A percentile compares a stretch with the other conserved stretches of the same genome.
Conservation (phyloP, 2,888 invertebrate species). For the Melipona bicolor region DNA sequence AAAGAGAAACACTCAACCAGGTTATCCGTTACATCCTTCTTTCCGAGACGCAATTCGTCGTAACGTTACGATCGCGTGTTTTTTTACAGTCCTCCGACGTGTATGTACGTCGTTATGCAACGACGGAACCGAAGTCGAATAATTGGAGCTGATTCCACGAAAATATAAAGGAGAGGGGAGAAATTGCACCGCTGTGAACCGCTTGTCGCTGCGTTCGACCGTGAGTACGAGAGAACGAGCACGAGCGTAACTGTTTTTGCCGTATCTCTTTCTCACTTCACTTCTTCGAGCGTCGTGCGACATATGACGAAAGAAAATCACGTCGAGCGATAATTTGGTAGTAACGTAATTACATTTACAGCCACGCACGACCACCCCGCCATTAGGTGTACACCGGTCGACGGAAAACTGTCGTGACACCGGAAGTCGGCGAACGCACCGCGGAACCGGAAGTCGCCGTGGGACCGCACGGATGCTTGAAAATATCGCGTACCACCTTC, state of each 20-base stretch:
- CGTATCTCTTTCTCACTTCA: neutral
- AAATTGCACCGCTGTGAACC: slow-evolving; percentile 3
- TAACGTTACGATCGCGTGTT: slow-evolving; percentile 28
- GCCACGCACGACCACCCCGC: slow-evolving; percentile 2
- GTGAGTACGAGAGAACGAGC: slow-evolving; percentile 22
- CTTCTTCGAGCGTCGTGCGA: neutral
- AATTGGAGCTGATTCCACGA: slow-evolving; percentile 3
- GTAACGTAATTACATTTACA: slow-evolving; percentile 26
- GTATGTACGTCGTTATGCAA: slow-evolving; percentile 9
- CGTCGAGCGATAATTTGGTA: neutral
- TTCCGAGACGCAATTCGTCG: neutral
- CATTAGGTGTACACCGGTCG: neutral
- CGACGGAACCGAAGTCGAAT: neutral
- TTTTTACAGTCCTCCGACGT: slow-evolving; percentile 1
- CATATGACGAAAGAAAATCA: neutral
- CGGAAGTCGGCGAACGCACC: slow-evolving; percentile 50
- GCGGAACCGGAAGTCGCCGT: slow-evolving; percentile 74
- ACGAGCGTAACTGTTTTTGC: slow-evolving; percentile 7
- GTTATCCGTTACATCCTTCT: slow-evolving; percentile 32
- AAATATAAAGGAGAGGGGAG: slow-evolving; percentile 13
- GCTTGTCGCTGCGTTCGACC: too few relatives aligned
- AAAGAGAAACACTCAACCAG: neutral
- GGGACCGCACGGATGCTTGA: slow-evolving; percentile 67
- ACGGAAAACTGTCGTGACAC: slow-evolving; percentile 62
- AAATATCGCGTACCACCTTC: slow-evolving; percentile 61